Evolutionary conservation across 2,888 invertebrate species (phyloP), one percentile per base, ranked within the genome.

Genomic region (Callyntrura sp.): DNA sequence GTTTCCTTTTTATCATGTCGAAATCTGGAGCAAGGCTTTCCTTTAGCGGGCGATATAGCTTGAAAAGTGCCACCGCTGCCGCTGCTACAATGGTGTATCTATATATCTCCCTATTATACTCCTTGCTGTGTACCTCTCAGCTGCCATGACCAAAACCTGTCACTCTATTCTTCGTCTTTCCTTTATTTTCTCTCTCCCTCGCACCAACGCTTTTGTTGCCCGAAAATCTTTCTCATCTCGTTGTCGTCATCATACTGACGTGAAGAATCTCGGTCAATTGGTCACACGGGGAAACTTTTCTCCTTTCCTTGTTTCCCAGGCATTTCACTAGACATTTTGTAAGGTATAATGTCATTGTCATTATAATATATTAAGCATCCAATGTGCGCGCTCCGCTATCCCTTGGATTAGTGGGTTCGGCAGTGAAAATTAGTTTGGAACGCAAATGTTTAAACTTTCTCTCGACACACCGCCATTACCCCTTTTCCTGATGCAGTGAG

Each of bases 241-340:
- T 35, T 51, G n/a, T 51, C 14, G 51, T 51, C 65, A 11, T 62
- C 60, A 62, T 68, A 45, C 20, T 68, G 82, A 45, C 60, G 79
- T 35, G 55, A 48, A 60, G 55, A 82, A 82, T 84, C 88, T 88
- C 82, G 82, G 82, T 88, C 88, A 88, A 88, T 88, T 82, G 88
- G 82, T 73, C 82, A 88, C 82, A 43, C 20, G 82, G 82, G 88
- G 70, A 70, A 20, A 78, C 45, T 45, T 43, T 45, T 20, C 70
- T 8, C 62, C 23, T 14, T 3, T 23, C 8, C 25, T 68, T n/a
- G 12, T 12, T 8, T 28, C n/a, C 35, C n/a, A n/a, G 45, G 8
- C 14, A 20, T 70, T 70, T 45, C 20, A 45, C 20, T 43, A 45
- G 43, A 45, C 17, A 6, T 35, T 35, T 35, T 6, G 35, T 35